Conservation (phyloP, 2,888 invertebrate species). For the Scaptomyza polygonia region DNA sequence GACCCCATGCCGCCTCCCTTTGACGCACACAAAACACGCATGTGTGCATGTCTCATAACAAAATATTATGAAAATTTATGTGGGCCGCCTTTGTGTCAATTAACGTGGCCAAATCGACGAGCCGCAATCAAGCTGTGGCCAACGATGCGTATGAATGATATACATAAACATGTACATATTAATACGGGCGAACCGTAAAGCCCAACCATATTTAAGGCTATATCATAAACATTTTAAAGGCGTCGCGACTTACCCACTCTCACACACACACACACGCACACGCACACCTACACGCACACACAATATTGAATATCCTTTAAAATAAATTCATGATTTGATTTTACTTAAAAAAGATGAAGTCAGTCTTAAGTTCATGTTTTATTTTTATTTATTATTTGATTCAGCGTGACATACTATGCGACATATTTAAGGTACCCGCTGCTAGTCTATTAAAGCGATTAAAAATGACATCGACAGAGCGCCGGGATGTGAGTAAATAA, state of each 20-base stretch:
- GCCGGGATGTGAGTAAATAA: neutral
- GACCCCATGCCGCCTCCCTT: slow-evolving; percentile 29
- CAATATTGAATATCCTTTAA: slow-evolving; percentile 3
- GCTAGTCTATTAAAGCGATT: slow-evolving; percentile 37
- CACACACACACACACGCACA: slow-evolving; percentile 10
- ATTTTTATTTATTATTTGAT: neutral
- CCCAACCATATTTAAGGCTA: slow-evolving; percentile 25
- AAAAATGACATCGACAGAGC: slow-evolving; percentile 56
- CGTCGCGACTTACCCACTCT: slow-evolving; percentile 23
- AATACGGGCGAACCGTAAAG: slow-evolving; percentile 32
- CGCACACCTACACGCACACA: slow-evolving; percentile 16
- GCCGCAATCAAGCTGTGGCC: slow-evolving; percentile 25
- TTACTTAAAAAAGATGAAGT: no score
- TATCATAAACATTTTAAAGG: slow-evolving; percentile 57
- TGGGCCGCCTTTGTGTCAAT: slow-evolving; percentile 59
- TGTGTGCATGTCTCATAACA: slow-evolving; percentile 52
- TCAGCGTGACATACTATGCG: neutral
- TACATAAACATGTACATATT: neutral
- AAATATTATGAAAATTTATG: slow-evolving; percentile 73
- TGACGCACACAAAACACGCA: neutral
- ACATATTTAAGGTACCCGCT: neutral
- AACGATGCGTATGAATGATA: slow-evolving; percentile 54
- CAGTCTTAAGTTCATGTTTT: no score
- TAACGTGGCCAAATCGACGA: slow-evolving; percentile 51
- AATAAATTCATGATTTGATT: no score